phyloP scores from a whole-genome alignment of 2,113 vertebrate species.

The Myrmecophaga tridactyla region DNA sequence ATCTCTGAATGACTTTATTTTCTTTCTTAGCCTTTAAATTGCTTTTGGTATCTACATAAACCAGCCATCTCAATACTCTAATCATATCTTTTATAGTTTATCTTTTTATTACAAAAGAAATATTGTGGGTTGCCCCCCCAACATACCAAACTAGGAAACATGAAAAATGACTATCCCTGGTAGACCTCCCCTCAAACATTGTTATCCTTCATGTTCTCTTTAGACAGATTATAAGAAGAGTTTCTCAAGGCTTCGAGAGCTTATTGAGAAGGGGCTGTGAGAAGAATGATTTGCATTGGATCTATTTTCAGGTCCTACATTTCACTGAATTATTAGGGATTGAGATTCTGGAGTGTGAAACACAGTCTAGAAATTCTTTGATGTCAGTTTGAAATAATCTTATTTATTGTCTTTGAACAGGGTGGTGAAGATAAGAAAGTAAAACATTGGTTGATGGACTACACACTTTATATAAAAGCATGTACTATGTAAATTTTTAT shows the following conservation, averaged over 20 bases:
- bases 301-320: neutral
- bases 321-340: neutral
- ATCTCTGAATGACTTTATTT: neutral
- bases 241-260: neutral
- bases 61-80: neutral
- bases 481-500: neutral
- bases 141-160: conserved; percentile 24
- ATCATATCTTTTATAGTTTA: neutral
- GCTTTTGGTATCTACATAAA: neutral
- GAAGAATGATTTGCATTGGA: neutral
- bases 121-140: neutral
- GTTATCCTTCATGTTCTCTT: neutral
- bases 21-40: neutral
- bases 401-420: neutral
- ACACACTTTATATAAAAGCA: neutral
- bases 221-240: neutral
- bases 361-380: neutral
- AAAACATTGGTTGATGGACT: neutral
- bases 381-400: conserved; percentile 4
- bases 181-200: neutral
- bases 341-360: neutral
- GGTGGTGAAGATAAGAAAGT: neutral
- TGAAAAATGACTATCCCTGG: neutral
- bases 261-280: neutral
- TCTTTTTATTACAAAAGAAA: neutral